Percentiles rank a stretch among this genome's conserved stretches.
Conservation (phyloP, 2,113 vertebrate species). For the Hippotragus niger region DNA sequence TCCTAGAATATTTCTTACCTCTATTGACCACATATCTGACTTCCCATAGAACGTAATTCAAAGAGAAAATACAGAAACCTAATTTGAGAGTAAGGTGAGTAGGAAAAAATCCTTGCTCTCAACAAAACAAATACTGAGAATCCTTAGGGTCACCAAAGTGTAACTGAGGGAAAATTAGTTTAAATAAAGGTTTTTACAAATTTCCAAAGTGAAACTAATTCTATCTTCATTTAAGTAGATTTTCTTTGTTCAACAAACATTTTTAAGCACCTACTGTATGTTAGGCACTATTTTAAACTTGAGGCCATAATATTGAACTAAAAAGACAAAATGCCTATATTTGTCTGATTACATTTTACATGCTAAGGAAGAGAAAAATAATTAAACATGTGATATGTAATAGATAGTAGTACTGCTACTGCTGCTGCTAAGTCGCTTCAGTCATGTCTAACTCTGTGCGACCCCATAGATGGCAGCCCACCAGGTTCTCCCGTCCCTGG, state of each 20-base stretch:
- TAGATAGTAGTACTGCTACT: neutral
- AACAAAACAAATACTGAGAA: constrained; percentile 7
- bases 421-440: too few species aligned
- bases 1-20: neutral
- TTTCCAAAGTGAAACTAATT: neutral
- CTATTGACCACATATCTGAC: neutral
- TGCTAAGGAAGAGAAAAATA: neutral
- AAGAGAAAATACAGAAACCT: neutral
- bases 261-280: neutral
- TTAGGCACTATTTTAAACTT: constrained; percentile 15
- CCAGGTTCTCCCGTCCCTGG: too few species aligned
- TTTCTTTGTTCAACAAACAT: neutral
- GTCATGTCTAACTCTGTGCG: too few species aligned
- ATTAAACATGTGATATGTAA: neutral
- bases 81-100: neutral
- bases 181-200: neutral
- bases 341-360: neutral
- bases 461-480: too few species aligned
- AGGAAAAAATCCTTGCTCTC: neutral
- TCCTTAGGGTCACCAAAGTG: neutral
- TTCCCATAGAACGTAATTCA: neutral
- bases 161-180: neutral
- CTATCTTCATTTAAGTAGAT: neutral
- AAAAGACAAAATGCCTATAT: neutral
- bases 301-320: neutral